phyloP scores from a whole-genome alignment of 2,113 vertebrate species.

The Plectropomus leopardus region DNA sequence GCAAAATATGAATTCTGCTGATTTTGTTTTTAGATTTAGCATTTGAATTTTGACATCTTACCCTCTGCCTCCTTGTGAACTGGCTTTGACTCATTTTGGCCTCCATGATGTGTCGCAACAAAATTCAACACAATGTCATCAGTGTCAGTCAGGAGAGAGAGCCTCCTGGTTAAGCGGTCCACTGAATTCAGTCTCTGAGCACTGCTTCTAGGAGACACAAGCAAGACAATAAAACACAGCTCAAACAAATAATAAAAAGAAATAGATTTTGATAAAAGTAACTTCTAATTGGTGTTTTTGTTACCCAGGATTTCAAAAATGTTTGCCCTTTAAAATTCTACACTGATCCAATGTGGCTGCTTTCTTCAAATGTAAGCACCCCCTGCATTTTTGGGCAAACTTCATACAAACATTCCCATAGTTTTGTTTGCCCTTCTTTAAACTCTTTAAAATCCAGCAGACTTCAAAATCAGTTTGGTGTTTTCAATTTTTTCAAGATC shows the following conservation, averaged over 20 bases:
- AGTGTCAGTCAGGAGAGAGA: conserved; percentile 76
- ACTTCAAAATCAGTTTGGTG: not conserved
- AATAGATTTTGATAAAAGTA: too few species aligned
- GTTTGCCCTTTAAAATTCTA: too few species aligned
- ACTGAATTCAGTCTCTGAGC: conserved; percentile 73
- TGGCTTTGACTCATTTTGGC: conserved; percentile 62
- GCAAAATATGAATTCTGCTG: not conserved
- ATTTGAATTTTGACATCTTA: conserved; percentile 42
- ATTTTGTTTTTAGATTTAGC: not conserved
- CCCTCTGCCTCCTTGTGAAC: conserved; percentile 71
- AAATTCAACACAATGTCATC: conserved; percentile 85
- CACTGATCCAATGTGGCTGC: too few species aligned
- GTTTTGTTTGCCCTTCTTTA: not conserved
- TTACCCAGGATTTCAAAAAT: too few species aligned
- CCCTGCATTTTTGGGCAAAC: not conserved
- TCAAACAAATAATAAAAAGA: not conserved
- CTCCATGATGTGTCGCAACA: conserved; percentile 70
- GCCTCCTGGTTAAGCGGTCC: conserved; percentile 75
- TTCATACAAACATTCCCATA: conserved; percentile 6
- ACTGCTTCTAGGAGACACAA: conserved; percentile 68
- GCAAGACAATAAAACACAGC: not conserved
- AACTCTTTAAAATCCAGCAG: not conserved
- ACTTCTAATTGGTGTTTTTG: too few species aligned
- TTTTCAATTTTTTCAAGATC: not conserved
- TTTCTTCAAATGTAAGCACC: not conserved